Percentiles rank a stretch among this genome's conserved stretches.
These are phyloP conservation scores for Scomber colias DNA, from an alignment of 2,113 vertebrate species.

Conservation along the genomic window DNA sequence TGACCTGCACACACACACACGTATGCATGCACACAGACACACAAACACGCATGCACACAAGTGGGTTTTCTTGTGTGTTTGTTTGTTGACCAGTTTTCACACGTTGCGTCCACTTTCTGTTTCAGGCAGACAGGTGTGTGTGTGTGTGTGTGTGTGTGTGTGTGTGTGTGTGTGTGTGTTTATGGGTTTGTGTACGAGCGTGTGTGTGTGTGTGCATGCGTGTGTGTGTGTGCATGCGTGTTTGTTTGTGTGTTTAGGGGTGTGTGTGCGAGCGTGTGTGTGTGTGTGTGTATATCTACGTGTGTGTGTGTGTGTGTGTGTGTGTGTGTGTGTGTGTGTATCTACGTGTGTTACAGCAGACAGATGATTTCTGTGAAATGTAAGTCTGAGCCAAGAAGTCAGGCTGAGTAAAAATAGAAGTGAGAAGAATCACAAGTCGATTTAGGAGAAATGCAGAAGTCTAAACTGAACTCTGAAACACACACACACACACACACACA, in stretches of 20 bases:
- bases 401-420: conserved; percentile 25
- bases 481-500: too few relatives aligned
- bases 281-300: too few relatives aligned
- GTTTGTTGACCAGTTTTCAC: not conserved
- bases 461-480: not conserved
- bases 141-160: conserved; percentile 1
- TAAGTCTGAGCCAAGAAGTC: not conserved
- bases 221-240: conserved; percentile 2
- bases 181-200: too few relatives aligned
- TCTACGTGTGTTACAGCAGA: too few relatives aligned
- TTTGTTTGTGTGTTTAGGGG: too few relatives aligned
- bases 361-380: conserved; percentile 34
- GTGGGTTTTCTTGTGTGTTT: not conserved
- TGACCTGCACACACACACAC: too few relatives aligned
- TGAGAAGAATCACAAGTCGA: conserved; percentile 4
- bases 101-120: conserved; percentile 28
- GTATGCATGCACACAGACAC: not conserved
- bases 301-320: conserved; percentile 8
- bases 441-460: not conserved
- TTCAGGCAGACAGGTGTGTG: conserved; percentile 10
- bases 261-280: conserved; percentile 10
- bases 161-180: not conserved
- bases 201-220: not conserved
- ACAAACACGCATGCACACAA: not conserved
- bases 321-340: conserved; percentile 4